Conservation (phyloP, 2,113 vertebrate species). For the Neogale vison region DNA sequence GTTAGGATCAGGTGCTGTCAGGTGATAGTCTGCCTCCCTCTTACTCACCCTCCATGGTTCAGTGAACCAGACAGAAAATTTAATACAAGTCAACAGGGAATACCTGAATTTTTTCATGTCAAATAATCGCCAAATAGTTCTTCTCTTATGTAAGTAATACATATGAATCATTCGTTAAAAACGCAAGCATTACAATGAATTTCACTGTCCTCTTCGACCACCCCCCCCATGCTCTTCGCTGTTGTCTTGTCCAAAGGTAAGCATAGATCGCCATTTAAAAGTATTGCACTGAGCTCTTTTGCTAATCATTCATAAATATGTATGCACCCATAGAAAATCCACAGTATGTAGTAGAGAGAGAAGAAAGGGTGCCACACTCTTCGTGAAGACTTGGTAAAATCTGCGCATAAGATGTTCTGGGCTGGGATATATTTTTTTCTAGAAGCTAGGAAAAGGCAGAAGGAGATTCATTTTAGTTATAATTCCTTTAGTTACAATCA, state of each 20-base stretch:
- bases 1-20: neutral
- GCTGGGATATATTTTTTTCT: neutral
- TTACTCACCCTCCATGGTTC: neutral
- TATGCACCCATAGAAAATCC: neutral
- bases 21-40: neutral
- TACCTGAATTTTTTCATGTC: neutral
- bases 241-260: neutral
- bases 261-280: neutral
- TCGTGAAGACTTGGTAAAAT: neutral
- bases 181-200: neutral
- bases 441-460: neutral
- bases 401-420: neutral
- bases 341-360: neutral
- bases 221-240: neutral
- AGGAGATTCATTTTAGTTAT: neutral
- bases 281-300: neutral
- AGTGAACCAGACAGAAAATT: neutral
- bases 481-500: neutral
- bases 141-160: neutral
- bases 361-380: fast-evolving
- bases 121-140: neutral
- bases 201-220: neutral
- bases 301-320: neutral
- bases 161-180: neutral
- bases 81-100: neutral